These are phyloP conservation scores for human (Homo sapiens) DNA, from an alignment of 2,113 vertebrate species.

Conservation along the genomic window DNA sequence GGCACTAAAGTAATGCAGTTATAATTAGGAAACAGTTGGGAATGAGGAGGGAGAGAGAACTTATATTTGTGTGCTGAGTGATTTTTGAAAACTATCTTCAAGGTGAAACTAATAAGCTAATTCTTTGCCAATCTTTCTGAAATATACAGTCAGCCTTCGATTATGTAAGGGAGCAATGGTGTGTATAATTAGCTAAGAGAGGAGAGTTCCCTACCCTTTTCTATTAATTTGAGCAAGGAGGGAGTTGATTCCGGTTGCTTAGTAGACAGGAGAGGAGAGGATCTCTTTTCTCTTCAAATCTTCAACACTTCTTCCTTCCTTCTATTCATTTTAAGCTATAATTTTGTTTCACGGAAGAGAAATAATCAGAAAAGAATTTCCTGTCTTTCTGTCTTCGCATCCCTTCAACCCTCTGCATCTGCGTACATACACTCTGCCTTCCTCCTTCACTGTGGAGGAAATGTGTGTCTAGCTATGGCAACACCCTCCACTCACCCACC, in stretches of 20 bases:
- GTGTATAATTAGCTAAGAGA: conserved; percentile 62
- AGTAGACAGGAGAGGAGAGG: neutral
- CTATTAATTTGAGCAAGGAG: neutral
- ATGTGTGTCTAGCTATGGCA: neutral
- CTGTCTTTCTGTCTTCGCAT: neutral
- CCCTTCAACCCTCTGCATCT: neutral
- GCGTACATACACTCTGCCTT: neutral
- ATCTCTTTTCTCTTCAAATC: neutral
- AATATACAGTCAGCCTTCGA: neutral
- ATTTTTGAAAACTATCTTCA: conserved; percentile 57
- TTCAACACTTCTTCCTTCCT: neutral
- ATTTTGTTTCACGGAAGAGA: neutral
- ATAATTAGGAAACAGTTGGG: neutral
- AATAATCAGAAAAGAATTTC: neutral
- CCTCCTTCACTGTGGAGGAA: neutral
- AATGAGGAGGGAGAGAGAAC: neutral
- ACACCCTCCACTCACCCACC: rapidly evolving
- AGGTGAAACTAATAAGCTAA: conserved; percentile 60
- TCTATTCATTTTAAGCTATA: neutral
- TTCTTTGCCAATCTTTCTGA: conserved; percentile 32
- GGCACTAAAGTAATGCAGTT: neutral
- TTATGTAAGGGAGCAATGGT: conserved; percentile 42
- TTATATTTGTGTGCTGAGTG: neutral
- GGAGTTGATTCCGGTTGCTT: neutral
- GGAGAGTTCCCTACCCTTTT: neutral